phyloP scores from a whole-genome alignment of 2,888 invertebrate genomes.

The Dryobotodes eremita region DNA sequence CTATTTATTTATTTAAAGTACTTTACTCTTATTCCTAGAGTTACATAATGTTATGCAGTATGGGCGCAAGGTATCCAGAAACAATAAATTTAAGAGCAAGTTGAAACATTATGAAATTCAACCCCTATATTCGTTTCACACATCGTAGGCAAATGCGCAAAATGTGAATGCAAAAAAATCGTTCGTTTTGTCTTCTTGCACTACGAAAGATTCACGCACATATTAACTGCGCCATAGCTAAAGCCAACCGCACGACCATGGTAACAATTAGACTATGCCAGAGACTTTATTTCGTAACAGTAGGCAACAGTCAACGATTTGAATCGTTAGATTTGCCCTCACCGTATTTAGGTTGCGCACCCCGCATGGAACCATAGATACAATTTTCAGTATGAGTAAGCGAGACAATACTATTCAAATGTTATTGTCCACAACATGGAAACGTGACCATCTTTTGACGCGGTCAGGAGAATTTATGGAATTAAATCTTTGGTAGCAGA shows the following conservation, averaged over 20 bases:
- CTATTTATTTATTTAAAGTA: neutral
- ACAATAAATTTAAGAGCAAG: too few relatives aligned
- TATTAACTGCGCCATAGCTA: neutral
- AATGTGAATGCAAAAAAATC: neutral
- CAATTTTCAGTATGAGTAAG: too few relatives aligned
- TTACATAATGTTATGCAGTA: too few relatives aligned
- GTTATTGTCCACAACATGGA: too few relatives aligned
- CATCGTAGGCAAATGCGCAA: neutral
- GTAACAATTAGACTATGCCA: neutral
- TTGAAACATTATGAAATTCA: too few relatives aligned
- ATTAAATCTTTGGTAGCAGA: neutral
- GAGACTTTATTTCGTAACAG: neutral
- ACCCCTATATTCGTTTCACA: neutral
- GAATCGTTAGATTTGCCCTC: too few relatives aligned
- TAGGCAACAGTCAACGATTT: neutral
- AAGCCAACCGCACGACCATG: neutral
- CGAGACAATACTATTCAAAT: too few relatives aligned
- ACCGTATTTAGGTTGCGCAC: too few relatives aligned
- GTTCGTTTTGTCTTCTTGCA: neutral
- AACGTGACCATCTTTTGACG: neutral
- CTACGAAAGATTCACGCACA: neutral
- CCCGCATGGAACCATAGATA: too few relatives aligned
- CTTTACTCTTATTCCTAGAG: too few relatives aligned
- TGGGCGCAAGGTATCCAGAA: too few relatives aligned
- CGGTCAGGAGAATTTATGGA: neutral